These are phyloP conservation scores for Cerceris ruficornis DNA, from an alignment of 2,888 invertebrate species.

Conservation along the genomic window DNA sequence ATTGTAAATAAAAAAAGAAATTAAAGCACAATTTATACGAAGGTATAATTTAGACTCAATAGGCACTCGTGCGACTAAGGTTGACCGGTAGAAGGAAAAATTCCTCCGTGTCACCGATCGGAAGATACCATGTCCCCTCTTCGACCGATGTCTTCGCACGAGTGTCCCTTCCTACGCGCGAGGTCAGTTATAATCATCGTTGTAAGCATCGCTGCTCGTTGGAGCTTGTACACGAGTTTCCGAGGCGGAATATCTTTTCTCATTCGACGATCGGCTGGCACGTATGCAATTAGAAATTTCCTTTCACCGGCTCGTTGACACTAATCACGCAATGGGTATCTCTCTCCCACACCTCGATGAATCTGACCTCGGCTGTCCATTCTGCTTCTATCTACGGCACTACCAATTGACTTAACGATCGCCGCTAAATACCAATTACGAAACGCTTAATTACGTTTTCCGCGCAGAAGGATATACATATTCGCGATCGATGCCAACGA, in stretches of 20 bases:
- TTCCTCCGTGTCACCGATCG: conserved; percentile 4
- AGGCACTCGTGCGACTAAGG: conserved; percentile 26
- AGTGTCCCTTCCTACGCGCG: conserved; percentile 45
- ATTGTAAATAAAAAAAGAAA: neutral
- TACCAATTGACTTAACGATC: conserved; percentile 59
- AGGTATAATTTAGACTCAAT: neutral
- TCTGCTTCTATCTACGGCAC: conserved; percentile 24
- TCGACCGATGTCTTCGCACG: conserved; percentile 28
- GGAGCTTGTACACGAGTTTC: conserved; percentile 29
- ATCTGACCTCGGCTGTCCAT: conserved; percentile 56
- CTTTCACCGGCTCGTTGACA: conserved; percentile 67
- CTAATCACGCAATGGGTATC: conserved; percentile 58
- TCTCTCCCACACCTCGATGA: conserved; percentile 51
- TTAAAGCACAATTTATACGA: neutral
- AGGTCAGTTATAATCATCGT: conserved; percentile 33
- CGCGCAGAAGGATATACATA: conserved; percentile 56
- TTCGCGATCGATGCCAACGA: conserved; percentile 28
- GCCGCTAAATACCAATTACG: conserved; percentile 64
- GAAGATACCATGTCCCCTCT: conserved; percentile 21
- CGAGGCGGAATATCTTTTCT: conserved; percentile 43
- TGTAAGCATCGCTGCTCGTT: conserved; percentile 31
- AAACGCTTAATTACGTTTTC: conserved; percentile 62
- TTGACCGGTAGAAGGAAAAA: conserved; percentile 8
- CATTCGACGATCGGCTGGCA: conserved; percentile 40
- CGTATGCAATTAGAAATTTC: conserved; percentile 69